phyloP scores from a whole-genome alignment of 2,797 vertebrate species.

The Mastacembelus armatus region DNA sequence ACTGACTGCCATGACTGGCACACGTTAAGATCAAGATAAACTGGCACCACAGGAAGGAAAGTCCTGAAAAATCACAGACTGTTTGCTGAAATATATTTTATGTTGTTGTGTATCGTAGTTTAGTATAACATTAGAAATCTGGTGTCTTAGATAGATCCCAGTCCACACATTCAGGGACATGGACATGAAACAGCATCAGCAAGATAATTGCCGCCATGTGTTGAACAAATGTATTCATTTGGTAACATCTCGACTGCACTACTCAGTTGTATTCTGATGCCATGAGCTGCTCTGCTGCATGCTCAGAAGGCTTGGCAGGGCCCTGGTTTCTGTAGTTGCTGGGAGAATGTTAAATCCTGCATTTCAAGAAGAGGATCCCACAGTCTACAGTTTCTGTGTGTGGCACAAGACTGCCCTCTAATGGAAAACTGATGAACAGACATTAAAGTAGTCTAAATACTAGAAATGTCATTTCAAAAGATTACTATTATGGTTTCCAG shows the following conservation, averaged over 20 bases:
- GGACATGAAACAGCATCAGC: conserved; percentile 1
- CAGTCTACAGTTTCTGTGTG: background rate
- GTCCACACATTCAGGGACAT: conserved; percentile 18
- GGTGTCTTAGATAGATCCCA: no score
- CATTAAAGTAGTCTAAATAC: background rate
- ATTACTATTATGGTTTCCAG: conserved; percentile 29
- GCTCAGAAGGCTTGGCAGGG: conserved; percentile 47
- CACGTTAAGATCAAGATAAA: conserved; percentile 7
- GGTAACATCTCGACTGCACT: conserved; percentile 37
- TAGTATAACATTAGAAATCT: no score
- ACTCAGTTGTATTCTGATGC: conserved; percentile 38
- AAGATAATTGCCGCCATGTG: conserved; percentile 57
- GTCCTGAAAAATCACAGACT: conserved; percentile 1
- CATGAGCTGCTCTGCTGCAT: conserved; percentile 42
- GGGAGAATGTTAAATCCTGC: conserved; percentile 31
- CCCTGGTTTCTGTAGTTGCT: conserved; percentile 46
- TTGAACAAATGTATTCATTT: conserved; percentile 57
- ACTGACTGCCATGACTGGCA: conserved; percentile 36
- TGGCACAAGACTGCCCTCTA: conserved; percentile 72
- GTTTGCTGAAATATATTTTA: conserved; percentile 1
- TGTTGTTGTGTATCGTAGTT: no score
- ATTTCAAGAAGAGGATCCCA: background rate
- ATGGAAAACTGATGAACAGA: conserved; percentile 42
- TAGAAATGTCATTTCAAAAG: conserved; percentile 27
- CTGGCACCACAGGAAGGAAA: background rate